Conservation (phyloP, 2,797 vertebrate species). For the Catostomus latipinnis region DNA sequence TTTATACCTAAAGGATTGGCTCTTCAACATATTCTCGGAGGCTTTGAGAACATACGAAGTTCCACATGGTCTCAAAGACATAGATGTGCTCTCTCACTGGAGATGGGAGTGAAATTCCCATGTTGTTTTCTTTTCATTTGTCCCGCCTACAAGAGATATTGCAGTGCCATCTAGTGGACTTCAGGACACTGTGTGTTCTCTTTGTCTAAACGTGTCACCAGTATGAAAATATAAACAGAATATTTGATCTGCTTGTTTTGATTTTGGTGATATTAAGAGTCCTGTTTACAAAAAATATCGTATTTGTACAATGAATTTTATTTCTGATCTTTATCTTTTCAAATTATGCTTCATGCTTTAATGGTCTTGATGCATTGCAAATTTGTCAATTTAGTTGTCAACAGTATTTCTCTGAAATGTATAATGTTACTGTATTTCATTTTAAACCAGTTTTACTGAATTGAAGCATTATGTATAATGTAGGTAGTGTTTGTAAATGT, state of each 20-base stretch:
- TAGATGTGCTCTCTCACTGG: neutral
- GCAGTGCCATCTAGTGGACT: constrained; percentile 62
- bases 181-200: constrained; percentile 24
- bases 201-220: constrained; percentile 42
- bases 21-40: constrained; percentile 5
- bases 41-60: neutral
- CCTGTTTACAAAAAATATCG: too few species aligned
- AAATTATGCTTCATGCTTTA: too few species aligned
- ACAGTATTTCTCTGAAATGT: too few species aligned
- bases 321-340: too few species aligned
- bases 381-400: too few species aligned
- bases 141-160: neutral
- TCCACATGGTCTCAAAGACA: constrained; percentile 2
- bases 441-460: neutral
- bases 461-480: neutral
- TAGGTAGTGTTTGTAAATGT: neutral
- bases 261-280: too few species aligned
- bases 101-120: constrained; percentile 25
- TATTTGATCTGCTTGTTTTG: neutral
- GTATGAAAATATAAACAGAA: neutral
- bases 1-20: neutral
- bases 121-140: constrained; percentile 42
- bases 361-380: too few species aligned
- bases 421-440: too few species aligned
- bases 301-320: too few species aligned